Base-by-base conservation (phyloP, 2,797 vertebrate genomes). In the Triplophysa bombifrons region DNA sequence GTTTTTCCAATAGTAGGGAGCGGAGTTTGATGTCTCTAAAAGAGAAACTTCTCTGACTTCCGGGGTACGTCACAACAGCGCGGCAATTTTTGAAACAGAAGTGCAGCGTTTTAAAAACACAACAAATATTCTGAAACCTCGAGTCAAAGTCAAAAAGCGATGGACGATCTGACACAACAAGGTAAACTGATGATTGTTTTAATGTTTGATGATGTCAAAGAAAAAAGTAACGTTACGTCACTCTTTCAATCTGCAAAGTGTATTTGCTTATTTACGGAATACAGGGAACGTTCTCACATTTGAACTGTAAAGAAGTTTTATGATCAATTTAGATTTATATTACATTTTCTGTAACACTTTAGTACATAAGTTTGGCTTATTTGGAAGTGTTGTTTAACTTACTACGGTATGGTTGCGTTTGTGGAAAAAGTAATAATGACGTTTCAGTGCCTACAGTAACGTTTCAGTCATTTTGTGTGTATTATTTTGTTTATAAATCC, bases 81-180 rank as follows among this genome's bases (percentile, higher is more conserved):
- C 76, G 76, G 68, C 76, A 78, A 4, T 53, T 65, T 79, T 72
- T 20, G 0, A 64, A 78, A 25, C 56, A 8, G 10, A 38, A 2
- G 6, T 14, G 56, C 5, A 1, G 55, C 11, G 13, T 70, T 51
- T 10, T 22, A 19, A 78, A 41, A 5, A 51, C 20, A 48, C 1
- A 34, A 3, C 25, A 17, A 34, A 30, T 38, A 34, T 50, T 2
- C 22, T 13, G 3, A 61, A 17, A 60, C 9, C 2, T 19, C 51
- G 19, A 61, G 11, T 60, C 7, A 60, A n/a, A 7, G n/a, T 14
- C 0, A 13, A 20, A 13, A 20, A 65, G 11, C 6, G 2, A 64
- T 44, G 68, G 30, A 72, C 11, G 27, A 27, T 14, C 41, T 9
- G 10, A 46, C 44, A 34, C 69, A 79, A 34, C 11, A 55, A 72